These are phyloP conservation scores for Campoplex nolae DNA, from an alignment of 2,888 invertebrate species.

Conservation along the genomic window DNA sequence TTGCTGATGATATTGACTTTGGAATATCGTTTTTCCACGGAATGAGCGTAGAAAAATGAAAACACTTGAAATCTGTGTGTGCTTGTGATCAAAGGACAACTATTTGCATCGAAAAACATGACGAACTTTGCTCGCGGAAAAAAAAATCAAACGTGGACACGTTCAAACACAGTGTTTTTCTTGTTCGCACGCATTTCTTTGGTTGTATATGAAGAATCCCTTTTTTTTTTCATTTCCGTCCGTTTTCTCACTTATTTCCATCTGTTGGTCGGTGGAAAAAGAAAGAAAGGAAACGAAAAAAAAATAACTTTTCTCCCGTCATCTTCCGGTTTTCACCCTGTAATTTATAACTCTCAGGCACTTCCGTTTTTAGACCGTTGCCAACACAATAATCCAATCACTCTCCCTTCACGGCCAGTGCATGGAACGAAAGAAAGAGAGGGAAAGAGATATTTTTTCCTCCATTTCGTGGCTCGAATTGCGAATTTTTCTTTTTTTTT, in stretches of 20 bases:
- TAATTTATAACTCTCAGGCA: slow-evolving; percentile 49
- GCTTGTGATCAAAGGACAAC: too few relatives aligned
- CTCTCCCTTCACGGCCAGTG: slow-evolving; percentile 16
- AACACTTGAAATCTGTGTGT: too few relatives aligned
- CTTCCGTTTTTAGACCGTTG: slow-evolving; percentile 31
- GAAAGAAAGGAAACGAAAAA: not conserved
- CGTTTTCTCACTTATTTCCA: not conserved
- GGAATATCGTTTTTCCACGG: not conserved
- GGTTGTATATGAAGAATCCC: not conserved
- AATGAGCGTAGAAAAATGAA: not conserved
- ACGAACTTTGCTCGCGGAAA: not conserved
- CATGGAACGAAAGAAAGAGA: not conserved
- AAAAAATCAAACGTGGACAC: not conserved
- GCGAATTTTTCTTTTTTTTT: not conserved
- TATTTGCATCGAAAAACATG: not conserved
- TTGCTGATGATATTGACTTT: not conserved
- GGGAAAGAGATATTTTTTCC: not conserved
- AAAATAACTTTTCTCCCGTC: slow-evolving; percentile 45
- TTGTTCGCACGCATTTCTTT: not conserved
- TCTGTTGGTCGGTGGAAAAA: not conserved
- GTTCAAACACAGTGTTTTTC: not conserved
- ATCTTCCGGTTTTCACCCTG: slow-evolving; percentile 37
- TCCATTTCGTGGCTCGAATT: not conserved
- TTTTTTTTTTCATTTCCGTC: not conserved
- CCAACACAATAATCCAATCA: slow-evolving; percentile 36